Percentiles rank a stretch among this genome's conserved stretches.
Conservation (phyloP, 2,888 invertebrate genomes). For the Plagodis dolabraria region DNA sequence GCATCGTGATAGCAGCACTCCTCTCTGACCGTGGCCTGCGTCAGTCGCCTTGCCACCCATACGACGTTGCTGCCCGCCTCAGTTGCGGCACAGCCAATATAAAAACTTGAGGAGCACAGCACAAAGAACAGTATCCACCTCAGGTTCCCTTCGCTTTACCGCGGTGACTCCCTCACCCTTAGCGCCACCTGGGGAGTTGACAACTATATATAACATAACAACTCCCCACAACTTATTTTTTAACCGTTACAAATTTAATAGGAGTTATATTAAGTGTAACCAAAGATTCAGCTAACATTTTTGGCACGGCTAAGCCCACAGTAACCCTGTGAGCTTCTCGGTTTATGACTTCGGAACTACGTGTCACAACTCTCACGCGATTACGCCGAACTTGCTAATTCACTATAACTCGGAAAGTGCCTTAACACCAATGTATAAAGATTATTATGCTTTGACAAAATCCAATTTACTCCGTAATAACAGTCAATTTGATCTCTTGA, state of each 20-base stretch:
- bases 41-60: too few species aligned
- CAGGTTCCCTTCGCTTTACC: too few species aligned
- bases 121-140: too few species aligned
- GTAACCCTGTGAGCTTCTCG: slow-evolving; percentile 31
- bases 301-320: slow-evolving; percentile 31
- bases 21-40: too few species aligned
- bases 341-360: slow-evolving; percentile 41
- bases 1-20: too few species aligned
- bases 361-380: slow-evolving; percentile 37
- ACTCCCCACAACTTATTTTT: slow-evolving; percentile 24
- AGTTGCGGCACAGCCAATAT: too few species aligned
- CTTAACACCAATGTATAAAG: slow-evolving; percentile 21
- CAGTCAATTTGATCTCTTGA: slow-evolving; percentile 20
- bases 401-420: slow-evolving; percentile 28
- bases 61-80: too few species aligned
- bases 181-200: too few species aligned
- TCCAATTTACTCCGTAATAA: slow-evolving; percentile 22
- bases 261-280: slow-evolving; percentile 32
- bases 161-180: too few species aligned
- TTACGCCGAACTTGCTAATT: slow-evolving; percentile 33
- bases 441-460: slow-evolving; percentile 17
- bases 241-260: slow-evolving; percentile 25
- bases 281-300: slow-evolving; percentile 33
- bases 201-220: slow-evolving; percentile 19
- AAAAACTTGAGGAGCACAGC: too few species aligned